Evolutionary conservation across 2,888 invertebrate genomes (phyloP), one percentile per base, ranked within the genome.

Genomic region (Thelaira solivaga): DNA sequence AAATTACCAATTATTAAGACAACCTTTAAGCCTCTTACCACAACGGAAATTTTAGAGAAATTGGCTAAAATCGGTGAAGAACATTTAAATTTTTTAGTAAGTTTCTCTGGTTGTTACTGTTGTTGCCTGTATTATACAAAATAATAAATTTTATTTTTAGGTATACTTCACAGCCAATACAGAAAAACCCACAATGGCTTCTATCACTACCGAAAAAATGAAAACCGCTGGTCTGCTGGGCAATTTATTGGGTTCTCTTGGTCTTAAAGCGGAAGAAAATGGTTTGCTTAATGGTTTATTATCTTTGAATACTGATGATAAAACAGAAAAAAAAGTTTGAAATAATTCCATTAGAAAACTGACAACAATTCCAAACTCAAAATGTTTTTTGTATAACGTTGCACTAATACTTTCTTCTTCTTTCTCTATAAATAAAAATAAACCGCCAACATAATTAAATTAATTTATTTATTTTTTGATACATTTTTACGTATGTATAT

Each of bases 221-320:
- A 29, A 6, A 51, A 39, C 64, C 13, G 29, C 20, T 34, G 64
- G 64, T 20, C 20, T 64, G 10, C 8, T 64, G 4, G 64, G 49
- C 20, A 64, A 64, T 36, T 20, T 64, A 10, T 51, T 64, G 29
- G 18, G 6, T 39, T 16, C 34, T 24, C n/a, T 64, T 4, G 64
- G 64, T 18, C n/a, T 64, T 64, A 13, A 26, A 20, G 29, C 29
- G 3, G 20, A 26, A 10, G 64, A 64, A 0, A 22, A 24, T 0
- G 64, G 64, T 51, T 51, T 64, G 3, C 1, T 64, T 6, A 3
- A 18, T 20, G 1, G 8, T 29, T 0, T 64, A 16, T 49, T 49
- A 16, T 49, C 36, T 26, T 4, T n/a, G 8, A 39, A n/a, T n/a
- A n/a, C 51, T 16, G 51, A 51, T 13, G 41, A 51, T 41, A 29